Conservation (phyloP, 2,113 vertebrate species). For the Stictonetta naevosa region DNA sequence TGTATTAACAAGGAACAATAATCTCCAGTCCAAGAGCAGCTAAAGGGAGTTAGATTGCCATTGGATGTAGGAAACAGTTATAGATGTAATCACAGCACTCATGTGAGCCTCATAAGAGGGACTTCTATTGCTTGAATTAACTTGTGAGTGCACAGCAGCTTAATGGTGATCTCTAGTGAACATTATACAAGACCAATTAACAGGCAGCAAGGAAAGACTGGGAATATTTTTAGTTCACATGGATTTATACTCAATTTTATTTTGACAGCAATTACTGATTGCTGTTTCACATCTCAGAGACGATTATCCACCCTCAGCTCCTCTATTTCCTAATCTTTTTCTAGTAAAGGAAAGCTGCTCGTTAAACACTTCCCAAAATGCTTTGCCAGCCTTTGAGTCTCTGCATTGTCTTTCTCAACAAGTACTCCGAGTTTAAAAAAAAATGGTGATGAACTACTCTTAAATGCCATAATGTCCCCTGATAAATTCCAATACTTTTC, state of each 20-base stretch:
- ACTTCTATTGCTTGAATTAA: not conserved
- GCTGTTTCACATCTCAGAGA: not conserved
- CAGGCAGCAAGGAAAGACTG: not conserved
- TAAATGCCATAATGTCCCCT: not conserved
- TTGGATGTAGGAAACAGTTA: not conserved
- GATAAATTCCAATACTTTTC: not conserved
- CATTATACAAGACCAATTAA: not conserved
- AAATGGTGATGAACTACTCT: not conserved
- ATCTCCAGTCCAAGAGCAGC: not conserved
- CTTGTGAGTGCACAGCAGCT: not conserved
- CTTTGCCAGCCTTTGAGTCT: not conserved
- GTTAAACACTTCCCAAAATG: not conserved
- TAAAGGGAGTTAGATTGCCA: not conserved
- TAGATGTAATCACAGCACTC: not conserved
- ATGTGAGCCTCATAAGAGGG: not conserved
- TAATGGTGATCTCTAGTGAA: not conserved
- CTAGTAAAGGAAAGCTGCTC: not conserved
- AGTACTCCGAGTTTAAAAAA: not conserved
- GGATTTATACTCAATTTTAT: not conserved
- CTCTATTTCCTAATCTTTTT: not conserved
- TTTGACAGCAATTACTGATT: not conserved
- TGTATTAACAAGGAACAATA: constrained; percentile 1
- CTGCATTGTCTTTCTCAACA: not conserved
- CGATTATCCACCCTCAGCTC: not conserved
- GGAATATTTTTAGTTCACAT: not conserved